Base-by-base conservation (phyloP, 2,888 invertebrate genomes). In the Himalopsyche tibetana region DNA sequence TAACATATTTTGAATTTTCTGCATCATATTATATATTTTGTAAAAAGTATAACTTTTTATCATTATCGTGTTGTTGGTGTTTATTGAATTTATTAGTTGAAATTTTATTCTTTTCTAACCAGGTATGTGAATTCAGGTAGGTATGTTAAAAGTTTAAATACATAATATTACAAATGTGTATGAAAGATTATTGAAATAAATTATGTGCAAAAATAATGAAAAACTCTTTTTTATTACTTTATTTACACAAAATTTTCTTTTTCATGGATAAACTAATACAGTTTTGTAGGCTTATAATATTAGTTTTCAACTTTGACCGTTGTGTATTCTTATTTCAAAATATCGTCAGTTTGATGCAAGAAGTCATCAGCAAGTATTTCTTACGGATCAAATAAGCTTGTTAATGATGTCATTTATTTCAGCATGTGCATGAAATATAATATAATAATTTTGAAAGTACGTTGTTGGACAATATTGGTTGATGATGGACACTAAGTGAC, bases 1-100 rank as follows among this genome's bases (percentile, higher is more conserved):
- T 85, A 40, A 84, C 80, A 84, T 55, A 81, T 28, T 88, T 89
- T 85, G 80, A 85, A 86, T 87, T 86, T 85, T 85, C 82, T 88
- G 85, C 82, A 42, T 81, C 15, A 82, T 86, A 51, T 28, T 28
- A 28, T 4, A 3, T 19, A 17, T 82, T 56, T 82, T 45, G 38
- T 40, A 80, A 80, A 80, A 80, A 42, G 80, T 80, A 80, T 38
- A 80, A 80, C 80, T 80, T 45, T 45, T 45, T 63, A 19, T 63
- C 11, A 19, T 5, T 63, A 63, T 19, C 19, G 6, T 19, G 19
- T 63, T 56, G 56, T n/a, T 63, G 19, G 28, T 63, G 28, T 19
- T 63, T 6, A 28, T 19, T 63, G 2, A 19, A 19, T 63, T 8
- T 11, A 19, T 63, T 28, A 63, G 28, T 63, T 63, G 19, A 19